Evolutionary conservation across 1,140 invertebrate species (phyloP).

Genomic region (Phymastichus coffea): DNA sequence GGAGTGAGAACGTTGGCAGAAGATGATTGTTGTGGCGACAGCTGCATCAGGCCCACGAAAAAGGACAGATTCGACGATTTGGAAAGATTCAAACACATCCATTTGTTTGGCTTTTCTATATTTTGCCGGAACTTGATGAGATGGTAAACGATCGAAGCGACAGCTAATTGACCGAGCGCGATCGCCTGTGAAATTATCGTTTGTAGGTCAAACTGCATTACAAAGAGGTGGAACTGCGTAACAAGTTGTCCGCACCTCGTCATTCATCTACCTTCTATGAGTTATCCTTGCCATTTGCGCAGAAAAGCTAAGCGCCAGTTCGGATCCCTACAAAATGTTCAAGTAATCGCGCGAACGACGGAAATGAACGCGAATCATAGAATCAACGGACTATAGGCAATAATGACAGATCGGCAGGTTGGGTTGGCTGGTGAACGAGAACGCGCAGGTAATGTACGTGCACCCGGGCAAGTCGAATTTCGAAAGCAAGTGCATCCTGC

Average conservation of each 20-base stretch:
- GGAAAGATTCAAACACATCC: slow-evolving; percentile 22
- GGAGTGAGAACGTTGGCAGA: not conserved
- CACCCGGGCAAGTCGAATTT: slow-evolving; percentile 22
- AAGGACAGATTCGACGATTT: slow-evolving; percentile 20
- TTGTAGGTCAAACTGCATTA: slow-evolving; percentile 21
- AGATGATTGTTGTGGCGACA: not conserved
- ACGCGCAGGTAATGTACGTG: slow-evolving; percentile 26
- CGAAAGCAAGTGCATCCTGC: slow-evolving; percentile 9
- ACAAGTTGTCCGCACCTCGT: slow-evolving; percentile 11
- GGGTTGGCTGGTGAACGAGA: slow-evolving; percentile 31
- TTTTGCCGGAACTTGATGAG: slow-evolving; percentile 24
- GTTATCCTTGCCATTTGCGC: slow-evolving; percentile 18
- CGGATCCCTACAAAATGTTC: slow-evolving; percentile 30
- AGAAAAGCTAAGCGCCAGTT: not conserved
- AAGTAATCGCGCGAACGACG: slow-evolving; percentile 19
- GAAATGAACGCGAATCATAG: not conserved
- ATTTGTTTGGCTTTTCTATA: slow-evolving; percentile 8
- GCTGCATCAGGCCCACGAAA: not conserved
- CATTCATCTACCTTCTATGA: slow-evolving; percentile 30
- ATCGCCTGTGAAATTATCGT: not conserved
- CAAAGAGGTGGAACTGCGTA: slow-evolving; percentile 24
- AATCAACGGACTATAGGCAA: no score
- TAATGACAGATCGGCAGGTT: slow-evolving; percentile 29
- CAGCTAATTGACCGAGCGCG: no score
- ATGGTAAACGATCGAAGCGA: slow-evolving; percentile 25